These are phyloP conservation scores for Addax nasomaculatus DNA, from an alignment of 2,113 vertebrate species.

Conservation along the genomic window DNA sequence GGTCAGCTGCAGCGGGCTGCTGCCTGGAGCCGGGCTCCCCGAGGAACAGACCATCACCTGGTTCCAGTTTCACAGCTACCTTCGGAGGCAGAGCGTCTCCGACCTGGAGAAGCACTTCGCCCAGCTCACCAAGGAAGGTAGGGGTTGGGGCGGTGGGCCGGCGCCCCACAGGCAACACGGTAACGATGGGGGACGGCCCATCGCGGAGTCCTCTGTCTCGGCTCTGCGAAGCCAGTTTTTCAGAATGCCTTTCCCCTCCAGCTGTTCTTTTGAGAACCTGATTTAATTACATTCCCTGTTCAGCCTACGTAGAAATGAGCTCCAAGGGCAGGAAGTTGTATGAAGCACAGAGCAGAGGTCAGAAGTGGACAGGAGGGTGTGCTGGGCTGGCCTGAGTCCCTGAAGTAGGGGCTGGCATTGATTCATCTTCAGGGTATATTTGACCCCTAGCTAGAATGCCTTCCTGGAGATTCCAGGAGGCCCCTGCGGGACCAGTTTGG, in stretches of 20 bases:
- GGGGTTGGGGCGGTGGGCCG: fast-evolving
- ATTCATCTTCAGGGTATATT: not conserved
- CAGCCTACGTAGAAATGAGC: not conserved
- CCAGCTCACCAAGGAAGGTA: slow-evolving; percentile 92
- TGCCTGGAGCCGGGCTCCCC: slow-evolving; percentile 35
- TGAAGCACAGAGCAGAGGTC: not conserved
- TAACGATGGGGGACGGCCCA: fast-evolving
- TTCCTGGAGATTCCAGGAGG: not conserved
- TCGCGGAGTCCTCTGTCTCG: fast-evolving
- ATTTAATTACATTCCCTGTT: fast-evolving
- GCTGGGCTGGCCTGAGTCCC: fast-evolving
- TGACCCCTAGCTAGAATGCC: not conserved
- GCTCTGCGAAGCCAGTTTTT: not conserved
- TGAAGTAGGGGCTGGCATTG: not conserved
- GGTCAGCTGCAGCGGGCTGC: slow-evolving; percentile 77
- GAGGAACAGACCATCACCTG: slow-evolving; percentile 79
- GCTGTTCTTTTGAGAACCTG: not conserved
- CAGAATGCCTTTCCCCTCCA: not conserved
- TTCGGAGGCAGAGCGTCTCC: slow-evolving; percentile 82
- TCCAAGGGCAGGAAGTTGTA: not conserved
- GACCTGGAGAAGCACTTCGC: slow-evolving; percentile 91
- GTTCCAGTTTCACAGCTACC: slow-evolving; percentile 91
- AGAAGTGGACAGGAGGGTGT: fast-evolving
- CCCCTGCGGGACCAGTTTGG: not conserved
- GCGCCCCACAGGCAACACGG: not conserved